These are phyloP conservation scores for Temnothorax rugatulus DNA, from an alignment of 2,888 invertebrate species.

Conservation along the genomic window DNA sequence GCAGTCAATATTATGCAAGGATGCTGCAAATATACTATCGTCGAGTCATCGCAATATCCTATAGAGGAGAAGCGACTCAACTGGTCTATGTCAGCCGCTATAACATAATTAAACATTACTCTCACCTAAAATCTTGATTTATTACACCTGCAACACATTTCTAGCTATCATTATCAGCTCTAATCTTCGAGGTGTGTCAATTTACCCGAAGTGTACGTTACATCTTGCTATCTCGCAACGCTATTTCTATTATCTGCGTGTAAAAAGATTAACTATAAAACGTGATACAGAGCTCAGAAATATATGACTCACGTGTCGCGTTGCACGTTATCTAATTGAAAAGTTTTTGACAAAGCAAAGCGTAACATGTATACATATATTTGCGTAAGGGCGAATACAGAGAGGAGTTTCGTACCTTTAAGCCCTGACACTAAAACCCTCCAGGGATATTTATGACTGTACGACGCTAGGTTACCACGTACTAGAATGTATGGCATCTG, in stretches of 20 bases:
- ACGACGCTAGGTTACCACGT: slow-evolving; percentile 95
- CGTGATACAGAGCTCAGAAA: neutral
- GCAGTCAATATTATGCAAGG: slow-evolving; percentile 95
- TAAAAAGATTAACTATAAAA: slow-evolving; percentile 4
- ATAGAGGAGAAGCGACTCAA: slow-evolving; percentile 94
- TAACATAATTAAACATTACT: slow-evolving; percentile 75
- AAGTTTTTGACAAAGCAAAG: neutral
- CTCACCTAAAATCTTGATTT: slow-evolving; percentile 2
- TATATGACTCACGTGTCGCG: neutral
- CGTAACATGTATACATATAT: neutral
- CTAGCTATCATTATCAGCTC: neutral
- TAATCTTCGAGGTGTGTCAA: slow-evolving; percentile 11
- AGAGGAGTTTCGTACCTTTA: slow-evolving; percentile 89
- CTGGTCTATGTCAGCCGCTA: slow-evolving; percentile 93
- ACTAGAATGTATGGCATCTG: slow-evolving; percentile 96
- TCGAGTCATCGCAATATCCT: slow-evolving; percentile 94
- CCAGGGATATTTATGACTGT: slow-evolving; percentile 95
- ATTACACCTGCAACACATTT: neutral
- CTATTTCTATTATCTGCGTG: slow-evolving; percentile 8
- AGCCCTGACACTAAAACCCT: slow-evolving; percentile 95
- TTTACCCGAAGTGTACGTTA: neutral
- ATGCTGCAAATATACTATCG: slow-evolving; percentile 95
- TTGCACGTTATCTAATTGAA: neutral
- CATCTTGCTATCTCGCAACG: neutral
- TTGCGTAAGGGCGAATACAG: neutral